Conservation (phyloP, 37 sponge, comb jelly and placozoan genomes). For the Cladorhizidae sp. region DNA sequence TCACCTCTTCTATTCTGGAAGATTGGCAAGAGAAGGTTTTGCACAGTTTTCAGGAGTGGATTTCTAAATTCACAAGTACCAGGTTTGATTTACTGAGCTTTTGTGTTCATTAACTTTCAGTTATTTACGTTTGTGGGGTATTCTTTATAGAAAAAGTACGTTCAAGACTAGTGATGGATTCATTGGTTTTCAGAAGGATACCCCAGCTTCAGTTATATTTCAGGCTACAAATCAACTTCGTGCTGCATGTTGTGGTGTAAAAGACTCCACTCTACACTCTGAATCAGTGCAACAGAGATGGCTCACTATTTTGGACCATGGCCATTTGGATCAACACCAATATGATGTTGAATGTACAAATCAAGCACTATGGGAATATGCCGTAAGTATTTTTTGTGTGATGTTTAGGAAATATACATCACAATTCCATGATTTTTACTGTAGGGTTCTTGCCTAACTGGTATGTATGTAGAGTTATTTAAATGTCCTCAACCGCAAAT, state of each 20-base stretch:
- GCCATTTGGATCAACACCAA: not conserved
- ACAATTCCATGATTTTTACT: no score
- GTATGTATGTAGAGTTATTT: no score
- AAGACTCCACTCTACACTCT: not conserved
- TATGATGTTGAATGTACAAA: not conserved
- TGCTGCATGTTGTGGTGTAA: not conserved
- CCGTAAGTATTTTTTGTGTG: not conserved
- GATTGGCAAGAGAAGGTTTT: conserved; percentile 38
- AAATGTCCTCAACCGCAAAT: no score
- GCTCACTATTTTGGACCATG: conserved; percentile 7
- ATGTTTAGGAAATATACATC: no score
- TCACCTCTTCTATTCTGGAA: conserved; percentile 59
- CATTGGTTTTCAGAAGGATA: conserved; percentile 77
- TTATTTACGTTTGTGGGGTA: not conserved
- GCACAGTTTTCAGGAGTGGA: conserved; percentile 51
- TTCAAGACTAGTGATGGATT: conserved; percentile 69
- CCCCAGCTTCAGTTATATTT: conserved; percentile 81
- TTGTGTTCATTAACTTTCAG: not conserved
- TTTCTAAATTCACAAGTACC: conserved; percentile 20
- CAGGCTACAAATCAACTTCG: conserved; percentile 51
- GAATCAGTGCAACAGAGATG: not conserved
- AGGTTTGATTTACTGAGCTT: not conserved
- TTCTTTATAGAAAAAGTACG: not conserved
- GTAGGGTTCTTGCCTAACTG: no score
- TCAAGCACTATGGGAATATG: not conserved